Percentiles rank a stretch among this genome's conserved stretches.
phyloP scores from a whole-genome alignment of 2,113 vertebrate genomes.

The Gymnorhina tibicen region DNA sequence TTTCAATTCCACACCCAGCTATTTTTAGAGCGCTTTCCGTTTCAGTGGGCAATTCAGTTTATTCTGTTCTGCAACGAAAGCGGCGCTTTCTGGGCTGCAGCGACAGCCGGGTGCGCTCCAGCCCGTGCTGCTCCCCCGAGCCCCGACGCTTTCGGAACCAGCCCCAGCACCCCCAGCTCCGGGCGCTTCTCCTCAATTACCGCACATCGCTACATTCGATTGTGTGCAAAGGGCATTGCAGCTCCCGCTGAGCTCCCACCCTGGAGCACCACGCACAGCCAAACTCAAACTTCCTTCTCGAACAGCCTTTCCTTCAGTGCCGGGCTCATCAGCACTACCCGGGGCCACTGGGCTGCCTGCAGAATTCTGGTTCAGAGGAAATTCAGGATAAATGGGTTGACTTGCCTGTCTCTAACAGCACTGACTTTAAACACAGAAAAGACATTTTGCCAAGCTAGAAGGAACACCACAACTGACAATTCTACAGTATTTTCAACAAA shows the following conservation, averaged over 20 bases:
- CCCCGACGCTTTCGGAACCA: neutral
- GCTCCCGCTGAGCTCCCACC: neutral
- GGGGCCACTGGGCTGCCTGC: neutral
- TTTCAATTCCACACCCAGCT: slow-evolving; percentile 49
- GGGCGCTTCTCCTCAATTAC: neutral
- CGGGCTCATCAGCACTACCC: neutral
- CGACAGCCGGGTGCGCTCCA: neutral
- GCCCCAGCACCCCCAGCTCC: neutral
- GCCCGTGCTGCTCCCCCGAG: neutral
- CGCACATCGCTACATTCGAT: accelerated
- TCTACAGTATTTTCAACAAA: neutral
- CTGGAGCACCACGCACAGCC: neutral
- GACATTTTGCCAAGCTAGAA: neutral
- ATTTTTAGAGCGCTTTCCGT: slow-evolving; percentile 57
- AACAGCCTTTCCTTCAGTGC: neutral
- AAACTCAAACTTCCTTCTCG: neutral
- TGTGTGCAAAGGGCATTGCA: neutral
- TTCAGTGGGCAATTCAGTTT: neutral
- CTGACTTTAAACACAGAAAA: neutral
- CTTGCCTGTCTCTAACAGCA: neutral
- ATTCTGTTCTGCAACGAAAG: neutral
- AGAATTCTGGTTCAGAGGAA: neutral
- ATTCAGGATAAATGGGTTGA: neutral
- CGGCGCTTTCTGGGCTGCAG: neutral
- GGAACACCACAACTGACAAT: neutral